Evolutionary conservation across 2,888 invertebrate species (phyloP).

Genomic region (Andrena dorsata): DNA sequence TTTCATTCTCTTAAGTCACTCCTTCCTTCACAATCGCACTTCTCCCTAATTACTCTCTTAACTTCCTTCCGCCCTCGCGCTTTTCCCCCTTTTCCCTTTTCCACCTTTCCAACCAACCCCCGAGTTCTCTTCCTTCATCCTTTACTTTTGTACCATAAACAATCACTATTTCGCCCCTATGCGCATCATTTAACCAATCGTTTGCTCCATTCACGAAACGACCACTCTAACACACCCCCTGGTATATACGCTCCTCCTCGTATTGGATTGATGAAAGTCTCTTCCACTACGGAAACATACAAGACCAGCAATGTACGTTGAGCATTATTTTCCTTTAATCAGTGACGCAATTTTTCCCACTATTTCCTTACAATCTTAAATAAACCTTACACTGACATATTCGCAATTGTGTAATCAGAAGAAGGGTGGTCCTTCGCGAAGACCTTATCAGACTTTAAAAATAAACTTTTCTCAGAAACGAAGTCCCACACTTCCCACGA

Average conservation of each 20-base stretch:
- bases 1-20: constrained; percentile 50
- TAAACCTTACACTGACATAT: too few relatives aligned
- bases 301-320: neutral
- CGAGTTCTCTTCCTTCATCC: neutral
- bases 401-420: too few relatives aligned
- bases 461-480: too few relatives aligned
- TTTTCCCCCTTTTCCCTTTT: constrained; percentile 43
- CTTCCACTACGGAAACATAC: neutral
- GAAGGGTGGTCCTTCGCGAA: too few relatives aligned
- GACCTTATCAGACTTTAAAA: too few relatives aligned
- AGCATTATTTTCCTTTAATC: constrained; percentile 7
- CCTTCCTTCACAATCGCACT: constrained; percentile 52
- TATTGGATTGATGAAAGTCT: constrained; percentile 12
- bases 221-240: neutral
- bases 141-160: constrained; percentile 34
- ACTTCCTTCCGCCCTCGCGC: constrained; percentile 49
- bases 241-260: neutral
- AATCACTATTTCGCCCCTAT: constrained; percentile 34
- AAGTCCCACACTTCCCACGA: too few relatives aligned
- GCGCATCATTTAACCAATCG: constrained; percentile 14
- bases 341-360: neutral
- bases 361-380: neutral
- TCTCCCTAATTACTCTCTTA: constrained; percentile 63
- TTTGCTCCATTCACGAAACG: constrained; percentile 13
- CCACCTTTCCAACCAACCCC: constrained; percentile 28